Percentiles rank a stretch among this genome's conserved stretches.
Evolutionary conservation across 2,113 vertebrate species (phyloP).

Genomic region (Sorex araneus): DNA sequence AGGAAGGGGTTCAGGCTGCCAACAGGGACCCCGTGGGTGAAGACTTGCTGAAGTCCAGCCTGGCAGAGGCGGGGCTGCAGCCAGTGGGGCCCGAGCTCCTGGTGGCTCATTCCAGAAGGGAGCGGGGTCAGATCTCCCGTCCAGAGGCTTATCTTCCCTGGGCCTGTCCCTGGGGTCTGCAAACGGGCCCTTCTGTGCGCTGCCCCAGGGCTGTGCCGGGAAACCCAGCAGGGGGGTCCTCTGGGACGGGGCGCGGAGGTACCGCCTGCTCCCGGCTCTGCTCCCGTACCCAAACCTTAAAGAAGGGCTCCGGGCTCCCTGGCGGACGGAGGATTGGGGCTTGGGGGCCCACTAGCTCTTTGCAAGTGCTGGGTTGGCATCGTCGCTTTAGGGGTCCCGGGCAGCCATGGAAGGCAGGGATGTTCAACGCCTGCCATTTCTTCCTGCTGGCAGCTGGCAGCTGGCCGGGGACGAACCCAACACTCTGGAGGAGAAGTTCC

Average conservation of each 20-base stretch:
- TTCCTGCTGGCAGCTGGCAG: slow-evolving; percentile 83
- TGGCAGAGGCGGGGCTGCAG: slow-evolving; percentile 1
- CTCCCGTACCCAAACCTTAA: neutral
- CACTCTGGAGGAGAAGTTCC: slow-evolving; percentile 85
- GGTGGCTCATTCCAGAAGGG: neutral
- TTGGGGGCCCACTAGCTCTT: neutral
- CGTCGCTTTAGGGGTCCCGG: neutral
- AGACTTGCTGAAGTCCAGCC: neutral
- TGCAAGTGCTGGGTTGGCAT: neutral
- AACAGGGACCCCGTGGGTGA: neutral
- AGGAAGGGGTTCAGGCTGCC: neutral
- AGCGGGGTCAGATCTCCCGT: neutral
- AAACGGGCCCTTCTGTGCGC: neutral
- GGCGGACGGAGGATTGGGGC: too few relatives aligned
- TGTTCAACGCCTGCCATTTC: slow-evolving; percentile 38
- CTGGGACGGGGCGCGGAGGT: neutral
- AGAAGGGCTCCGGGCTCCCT: neutral
- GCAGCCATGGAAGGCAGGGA: neutral
- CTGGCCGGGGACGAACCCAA: slow-evolving; percentile 74
- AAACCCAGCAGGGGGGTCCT: neutral
- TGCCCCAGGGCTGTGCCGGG: neutral
- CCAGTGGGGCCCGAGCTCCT: neutral
- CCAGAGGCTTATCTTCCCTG: too few relatives aligned
- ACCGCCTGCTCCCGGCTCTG: neutral
- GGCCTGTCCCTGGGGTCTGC: neutral